Conservation (phyloP, 2,797 vertebrate genomes). For the Falco berigora region DNA sequence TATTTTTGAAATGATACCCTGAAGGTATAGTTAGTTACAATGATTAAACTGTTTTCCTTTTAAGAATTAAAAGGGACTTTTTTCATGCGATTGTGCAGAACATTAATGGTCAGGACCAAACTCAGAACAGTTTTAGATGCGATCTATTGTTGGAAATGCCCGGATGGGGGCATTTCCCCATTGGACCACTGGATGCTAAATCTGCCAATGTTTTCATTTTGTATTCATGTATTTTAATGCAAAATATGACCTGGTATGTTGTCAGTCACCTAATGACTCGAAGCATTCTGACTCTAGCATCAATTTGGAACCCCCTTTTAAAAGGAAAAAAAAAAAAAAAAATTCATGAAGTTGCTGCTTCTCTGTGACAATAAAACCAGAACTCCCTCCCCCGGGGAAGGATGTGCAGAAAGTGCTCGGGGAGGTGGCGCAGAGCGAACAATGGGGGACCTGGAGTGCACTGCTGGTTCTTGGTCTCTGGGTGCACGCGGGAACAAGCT, state of each 20-base stretch:
- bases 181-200: accelerated
- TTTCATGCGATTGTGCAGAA: not conserved
- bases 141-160: not conserved
- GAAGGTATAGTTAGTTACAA: conserved; percentile 52
- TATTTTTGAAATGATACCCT: conserved; percentile 27
- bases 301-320: not conserved
- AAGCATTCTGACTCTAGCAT: not conserved
- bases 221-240: not conserved
- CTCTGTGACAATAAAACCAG: not conserved
- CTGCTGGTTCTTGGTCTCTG: accelerated
- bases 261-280: not conserved
- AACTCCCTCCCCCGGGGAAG: not conserved
- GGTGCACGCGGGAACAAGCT: not conserved
- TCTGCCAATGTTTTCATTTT: not conserved
- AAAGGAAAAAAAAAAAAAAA: not conserved
- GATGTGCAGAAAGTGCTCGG: accelerated
- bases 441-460: accelerated
- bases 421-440: accelerated
- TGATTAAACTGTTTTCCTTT: conserved; percentile 63
- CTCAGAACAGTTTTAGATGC: not conserved
- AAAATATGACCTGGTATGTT: not conserved
- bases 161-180: not conserved
- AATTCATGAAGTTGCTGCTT: not conserved
- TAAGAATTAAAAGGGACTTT: conserved; percentile 25
- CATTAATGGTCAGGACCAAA: not conserved